These are phyloP conservation scores for Akabosia matsudoensis DNA, from an alignment of 1,140 invertebrate species.

Conservation along the genomic window DNA sequence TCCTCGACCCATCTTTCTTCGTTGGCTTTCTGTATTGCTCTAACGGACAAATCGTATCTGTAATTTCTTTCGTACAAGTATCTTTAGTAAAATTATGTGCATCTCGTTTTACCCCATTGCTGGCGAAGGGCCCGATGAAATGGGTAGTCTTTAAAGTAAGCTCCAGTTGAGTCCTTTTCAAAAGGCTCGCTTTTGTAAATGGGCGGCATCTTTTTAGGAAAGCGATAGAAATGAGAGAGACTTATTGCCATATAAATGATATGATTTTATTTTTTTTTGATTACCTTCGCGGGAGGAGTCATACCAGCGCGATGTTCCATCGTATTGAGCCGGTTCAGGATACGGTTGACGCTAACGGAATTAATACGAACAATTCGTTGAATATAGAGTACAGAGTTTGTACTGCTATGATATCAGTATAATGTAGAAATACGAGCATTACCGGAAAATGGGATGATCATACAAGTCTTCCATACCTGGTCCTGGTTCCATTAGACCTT, in stretches of 20 bases:
- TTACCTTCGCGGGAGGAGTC: background rate
- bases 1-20: background rate
- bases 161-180: background rate
- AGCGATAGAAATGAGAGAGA: background rate
- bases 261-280: background rate
- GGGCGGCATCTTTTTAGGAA: background rate
- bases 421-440: background rate
- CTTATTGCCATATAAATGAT: background rate
- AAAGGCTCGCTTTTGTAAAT: background rate
- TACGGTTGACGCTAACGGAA: slow-evolving; percentile 8
- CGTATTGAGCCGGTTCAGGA: background rate
- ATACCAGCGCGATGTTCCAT: background rate
- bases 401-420: background rate
- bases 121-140: background rate
- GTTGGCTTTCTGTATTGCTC: background rate
- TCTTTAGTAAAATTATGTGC: too few relatives aligned
- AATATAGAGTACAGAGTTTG: background rate
- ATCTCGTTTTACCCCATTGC: background rate
- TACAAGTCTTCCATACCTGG: slow-evolving; percentile 9
- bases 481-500: background rate
- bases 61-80: background rate
- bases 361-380: background rate
- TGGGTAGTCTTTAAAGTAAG: background rate
- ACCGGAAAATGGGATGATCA: slow-evolving; percentile 2
- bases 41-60: background rate